Base-by-base conservation (phyloP, 2,797 vertebrate species). In the Todus mexicanus region DNA sequence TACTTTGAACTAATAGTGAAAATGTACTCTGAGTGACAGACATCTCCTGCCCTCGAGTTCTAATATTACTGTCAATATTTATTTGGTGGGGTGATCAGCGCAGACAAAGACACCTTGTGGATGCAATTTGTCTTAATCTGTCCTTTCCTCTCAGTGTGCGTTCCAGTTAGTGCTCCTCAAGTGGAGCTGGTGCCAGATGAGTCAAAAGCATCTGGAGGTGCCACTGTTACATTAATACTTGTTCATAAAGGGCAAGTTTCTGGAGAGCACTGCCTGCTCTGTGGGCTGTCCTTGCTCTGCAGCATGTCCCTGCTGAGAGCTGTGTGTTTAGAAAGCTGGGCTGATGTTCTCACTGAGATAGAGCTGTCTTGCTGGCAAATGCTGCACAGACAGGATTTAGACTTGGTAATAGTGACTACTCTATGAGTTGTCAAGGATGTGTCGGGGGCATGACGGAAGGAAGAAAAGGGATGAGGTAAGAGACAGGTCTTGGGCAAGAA, bases 401-500 rank as follows among this genome's bases (percentile, higher is more conserved):
- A 8, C 83, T 68, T 68, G 68, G 77, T 61, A 11, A 4, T 7
- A 15, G 69, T 93, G 86, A 92, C 35, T 72, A 59, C 90, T 42
- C 5, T 69, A 2, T 92, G 93, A 93, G 82, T 15, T 81, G 73
- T 65, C 84, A 79, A 12, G 31, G 68, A 19, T 4, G 50, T 87
- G 60, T 82, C n/a, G 35, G 77, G 87, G 83, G 77, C 0, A 21
- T 37, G 76, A 47, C 37, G 50, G 6, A 70, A 82, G 57, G 29
- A 18, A 81, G 56, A 89, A 84, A 80, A 15, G 77, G 66, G 66
- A 53, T 89, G 93, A 84, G 43, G 69, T 59, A 77, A 88, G 65
- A 93, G 79, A 35, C 66, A 11, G 51, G 65, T 65, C 88, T 92
- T 95, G 74, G 54, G 89, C 89, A 96, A 95, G 68, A 76, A 70